These are phyloP conservation scores for Alexandromys fortis DNA, from an alignment of 2,113 vertebrate species.

Conservation along the genomic window DNA sequence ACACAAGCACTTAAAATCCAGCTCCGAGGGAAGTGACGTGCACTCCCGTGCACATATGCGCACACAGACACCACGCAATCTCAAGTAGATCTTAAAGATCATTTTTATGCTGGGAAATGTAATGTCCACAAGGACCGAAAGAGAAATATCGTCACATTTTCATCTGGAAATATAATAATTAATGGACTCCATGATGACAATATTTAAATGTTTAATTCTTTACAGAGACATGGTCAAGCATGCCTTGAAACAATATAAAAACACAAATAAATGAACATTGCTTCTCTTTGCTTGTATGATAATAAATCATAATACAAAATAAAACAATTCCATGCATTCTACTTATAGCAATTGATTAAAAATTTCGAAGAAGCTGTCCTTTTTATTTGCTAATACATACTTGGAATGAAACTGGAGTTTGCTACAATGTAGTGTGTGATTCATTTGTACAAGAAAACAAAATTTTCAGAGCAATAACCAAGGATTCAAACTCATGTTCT, in stretches of 20 bases:
- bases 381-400: slow-evolving; percentile 22
- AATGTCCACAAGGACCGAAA: neutral
- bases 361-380: neutral
- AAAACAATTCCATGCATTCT: slow-evolving; percentile 11
- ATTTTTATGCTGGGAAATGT: neutral
- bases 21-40: too few species aligned
- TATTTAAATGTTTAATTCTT: neutral
- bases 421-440: neutral
- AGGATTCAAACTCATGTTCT: slow-evolving; percentile 31
- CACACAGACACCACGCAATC: neutral
- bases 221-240: neutral
- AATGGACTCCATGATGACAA: neutral
- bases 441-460: slow-evolving; percentile 25
- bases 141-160: neutral
- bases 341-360: neutral
- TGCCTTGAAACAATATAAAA: neutral
- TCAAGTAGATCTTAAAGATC: neutral
- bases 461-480: neutral
- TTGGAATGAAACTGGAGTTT: slow-evolving; percentile 36
- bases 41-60: neutral
- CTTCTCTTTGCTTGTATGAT: neutral
- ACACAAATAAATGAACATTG: neutral
- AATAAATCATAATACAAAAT: slow-evolving; percentile 1
- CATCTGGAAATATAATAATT: neutral
- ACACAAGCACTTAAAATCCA: neutral